These are phyloP conservation scores for Naja naja DNA, from an alignment of 2,113 vertebrate genomes.

Conservation along the genomic window DNA sequence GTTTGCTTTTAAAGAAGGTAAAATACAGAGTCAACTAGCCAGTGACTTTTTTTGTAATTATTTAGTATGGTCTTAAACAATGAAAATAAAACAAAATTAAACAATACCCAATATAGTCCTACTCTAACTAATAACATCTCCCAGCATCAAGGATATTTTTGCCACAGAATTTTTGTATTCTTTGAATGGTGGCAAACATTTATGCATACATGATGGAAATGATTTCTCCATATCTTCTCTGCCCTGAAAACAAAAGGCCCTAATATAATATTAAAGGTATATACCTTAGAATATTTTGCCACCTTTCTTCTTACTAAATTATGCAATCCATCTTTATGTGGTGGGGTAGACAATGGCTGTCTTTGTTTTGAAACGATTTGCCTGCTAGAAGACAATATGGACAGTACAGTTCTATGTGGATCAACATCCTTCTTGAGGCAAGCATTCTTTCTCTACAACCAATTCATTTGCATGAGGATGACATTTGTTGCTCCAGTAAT, in stretches of 20 bases:
- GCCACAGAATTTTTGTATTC: not conserved
- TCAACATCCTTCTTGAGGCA: conserved; percentile 44
- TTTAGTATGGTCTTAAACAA: not conserved
- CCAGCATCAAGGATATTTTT: not conserved
- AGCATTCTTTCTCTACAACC: conserved; percentile 67
- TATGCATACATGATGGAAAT: not conserved
- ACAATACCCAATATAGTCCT: not conserved
- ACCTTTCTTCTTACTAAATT: not conserved
- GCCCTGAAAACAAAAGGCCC: not conserved
- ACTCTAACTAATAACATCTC: not conserved
- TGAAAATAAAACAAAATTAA: not conserved
- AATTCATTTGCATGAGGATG: conserved; percentile 88
- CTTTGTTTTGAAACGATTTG: not conserved
- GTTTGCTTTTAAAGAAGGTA: not conserved
- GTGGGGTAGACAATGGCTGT: not conserved
- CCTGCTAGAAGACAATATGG: conserved; percentile 26
- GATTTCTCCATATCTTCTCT: not conserved
- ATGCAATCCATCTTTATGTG: not conserved
- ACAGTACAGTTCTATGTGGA: conserved; percentile 37
- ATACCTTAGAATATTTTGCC: not conserved
- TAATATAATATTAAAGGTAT: not conserved
- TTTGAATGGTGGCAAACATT: not conserved
- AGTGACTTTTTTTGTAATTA: not conserved
- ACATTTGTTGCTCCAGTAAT: conserved; percentile 94
- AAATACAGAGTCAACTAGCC: not conserved